phyloP scores from a whole-genome alignment of 2,888 invertebrate genomes.

The Caenorhabditis doughertyi region DNA sequence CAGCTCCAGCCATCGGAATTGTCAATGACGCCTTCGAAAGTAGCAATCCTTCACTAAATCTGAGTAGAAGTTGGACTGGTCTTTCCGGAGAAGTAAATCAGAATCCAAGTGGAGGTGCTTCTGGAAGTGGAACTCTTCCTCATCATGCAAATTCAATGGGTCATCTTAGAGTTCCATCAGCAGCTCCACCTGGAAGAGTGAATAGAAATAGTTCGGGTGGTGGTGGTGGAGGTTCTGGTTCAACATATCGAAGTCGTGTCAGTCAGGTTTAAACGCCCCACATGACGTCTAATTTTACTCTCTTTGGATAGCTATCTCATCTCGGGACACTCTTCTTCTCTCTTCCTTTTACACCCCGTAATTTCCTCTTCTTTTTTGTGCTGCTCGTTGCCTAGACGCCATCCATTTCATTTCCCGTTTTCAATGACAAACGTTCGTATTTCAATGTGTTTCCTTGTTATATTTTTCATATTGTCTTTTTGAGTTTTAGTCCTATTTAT shows the following conservation, averaged over 20 bases:
- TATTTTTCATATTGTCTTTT: too few relatives aligned
- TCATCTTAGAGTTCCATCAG: constrained; percentile 37
- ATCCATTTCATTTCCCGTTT: too few relatives aligned
- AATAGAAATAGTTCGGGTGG: constrained; percentile 43
- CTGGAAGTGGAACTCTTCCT: constrained; percentile 19
- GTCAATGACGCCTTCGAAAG: constrained; percentile 57
- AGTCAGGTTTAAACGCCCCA: constrained; percentile 51
- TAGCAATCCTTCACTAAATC: constrained; percentile 50
- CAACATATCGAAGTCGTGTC: constrained; percentile 50
- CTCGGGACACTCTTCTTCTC: neutral
- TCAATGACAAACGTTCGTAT: too few relatives aligned
- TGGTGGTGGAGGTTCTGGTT: constrained; percentile 16
- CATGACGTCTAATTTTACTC: constrained; percentile 5
- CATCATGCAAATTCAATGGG: constrained; percentile 48
- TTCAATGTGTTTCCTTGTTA: too few relatives aligned
- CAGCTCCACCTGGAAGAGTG: constrained; percentile 2
- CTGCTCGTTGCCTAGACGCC: too few relatives aligned
- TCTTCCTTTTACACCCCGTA: too few relatives aligned
- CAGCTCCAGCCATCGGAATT: constrained; percentile 46
- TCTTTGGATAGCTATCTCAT: neutral
- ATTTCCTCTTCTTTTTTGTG: too few relatives aligned
- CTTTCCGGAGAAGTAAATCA: constrained; percentile 34
- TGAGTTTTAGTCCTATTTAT: too few relatives aligned
- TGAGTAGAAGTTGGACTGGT: constrained; percentile 54
- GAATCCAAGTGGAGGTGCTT: constrained; percentile 12